Evolutionary conservation across 2,888 invertebrate species (phyloP).

Genomic region (Macropis europaea): DNA sequence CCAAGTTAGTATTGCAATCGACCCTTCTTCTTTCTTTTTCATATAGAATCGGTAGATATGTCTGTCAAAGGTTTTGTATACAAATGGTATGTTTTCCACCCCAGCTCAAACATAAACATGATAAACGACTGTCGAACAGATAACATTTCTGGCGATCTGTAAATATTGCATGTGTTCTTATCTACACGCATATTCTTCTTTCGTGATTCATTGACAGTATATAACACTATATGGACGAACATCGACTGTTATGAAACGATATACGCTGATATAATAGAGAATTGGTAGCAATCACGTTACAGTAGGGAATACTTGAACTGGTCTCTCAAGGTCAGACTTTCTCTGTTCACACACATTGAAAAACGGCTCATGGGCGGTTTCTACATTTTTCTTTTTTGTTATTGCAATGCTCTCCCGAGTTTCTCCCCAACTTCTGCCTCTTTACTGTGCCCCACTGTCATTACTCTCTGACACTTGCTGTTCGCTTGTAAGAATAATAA

Average conservation of each 20-base stretch:
- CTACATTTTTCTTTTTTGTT: too few species aligned
- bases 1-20: conserved; percentile 88
- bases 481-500: too few species aligned
- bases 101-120: too few species aligned
- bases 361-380: too few species aligned
- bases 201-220: neutral
- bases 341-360: too few species aligned
- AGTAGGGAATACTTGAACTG: too few species aligned
- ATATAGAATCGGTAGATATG: neutral
- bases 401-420: too few species aligned
- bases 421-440: too few species aligned
- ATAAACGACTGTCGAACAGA: neutral
- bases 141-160: neutral
- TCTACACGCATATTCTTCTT: neutral
- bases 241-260: neutral
- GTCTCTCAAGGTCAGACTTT: too few species aligned
- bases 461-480: too few species aligned
- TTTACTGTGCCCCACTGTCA: too few species aligned
- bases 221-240: neutral
- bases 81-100: neutral
- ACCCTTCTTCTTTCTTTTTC: neutral
- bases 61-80: neutral
- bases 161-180: conserved; percentile 43
- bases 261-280: conserved; percentile 11
- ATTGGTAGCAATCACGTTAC: neutral